Base-by-base conservation (phyloP, 2,113 vertebrate species). In the Argyrosomus japonicus region DNA sequence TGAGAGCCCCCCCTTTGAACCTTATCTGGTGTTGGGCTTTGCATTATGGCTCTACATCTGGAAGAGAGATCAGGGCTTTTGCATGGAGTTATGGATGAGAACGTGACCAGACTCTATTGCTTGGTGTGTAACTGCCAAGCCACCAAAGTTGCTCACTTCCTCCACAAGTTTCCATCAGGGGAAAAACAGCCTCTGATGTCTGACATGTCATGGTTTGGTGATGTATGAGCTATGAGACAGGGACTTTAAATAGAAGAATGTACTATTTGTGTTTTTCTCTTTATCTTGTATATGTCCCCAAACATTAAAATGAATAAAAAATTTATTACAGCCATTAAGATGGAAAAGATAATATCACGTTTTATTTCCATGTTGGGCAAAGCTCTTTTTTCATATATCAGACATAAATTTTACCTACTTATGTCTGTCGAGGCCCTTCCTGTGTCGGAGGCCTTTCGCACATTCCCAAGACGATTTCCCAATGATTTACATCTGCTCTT, bases 71-170 rank as follows among this genome's bases (percentile, higher is more conserved):
- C 91, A 91, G 75, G 40, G 25, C 50, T 83, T 90, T 76, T 85
- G 84, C 78, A 27, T 84, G 68, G 78, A 79, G 81, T 84, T 88
- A 64, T 82, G 88, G 85, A 88, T 75, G 79, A 91, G 91, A 82
- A 94, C 87, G 89, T 94, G 93, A 92, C 91, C 88, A 89, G 91
- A 91, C 91, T 92, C 73, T 70, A 71, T 82, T 88, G 87, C 82
- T 45, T 53, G 79, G 63, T 74, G 79, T 68, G 88, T 90, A 88
- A 70, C 85, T 94, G 93, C 93, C 93, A 93, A 94, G 93, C 93
- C 93, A 93, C 89, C 88, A 84, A 78, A 89, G 87, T 89, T 92
- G 90, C 85, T 82, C 82, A 89, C 93, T 93, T 94, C 93, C 93
- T 92, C 79, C 79, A 60, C 77, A 90, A 87, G 79, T 94, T 93